Evolutionary conservation across 2,888 invertebrate genomes (phyloP).

Genomic region (Eilema depressum): DNA sequence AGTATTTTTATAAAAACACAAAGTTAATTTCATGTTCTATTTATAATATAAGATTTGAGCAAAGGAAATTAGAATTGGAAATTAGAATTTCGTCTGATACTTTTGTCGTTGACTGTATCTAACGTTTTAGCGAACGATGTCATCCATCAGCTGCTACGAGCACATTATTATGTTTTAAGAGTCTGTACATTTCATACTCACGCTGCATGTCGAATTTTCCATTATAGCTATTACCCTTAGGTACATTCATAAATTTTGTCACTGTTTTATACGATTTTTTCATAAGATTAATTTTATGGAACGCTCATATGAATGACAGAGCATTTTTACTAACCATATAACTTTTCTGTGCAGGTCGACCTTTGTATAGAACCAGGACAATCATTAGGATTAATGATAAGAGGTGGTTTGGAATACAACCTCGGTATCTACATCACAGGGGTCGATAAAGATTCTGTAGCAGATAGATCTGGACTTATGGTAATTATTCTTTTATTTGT

Average conservation of each 20-base stretch:
- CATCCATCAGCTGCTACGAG: constrained; percentile 31
- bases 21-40: no score
- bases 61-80: not conserved
- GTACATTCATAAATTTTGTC: constrained; percentile 26
- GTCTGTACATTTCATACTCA: constrained; percentile 33
- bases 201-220: constrained; percentile 23
- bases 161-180: constrained; percentile 43
- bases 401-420: constrained; percentile 98
- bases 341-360: constrained; percentile 89
- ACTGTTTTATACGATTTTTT: constrained; percentile 19
- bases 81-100: not conserved
- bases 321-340: constrained; percentile 30
- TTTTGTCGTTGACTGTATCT: not conserved
- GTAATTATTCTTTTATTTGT: constrained; percentile 74
- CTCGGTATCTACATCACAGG: constrained; percentile 98
- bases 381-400: constrained; percentile 96
- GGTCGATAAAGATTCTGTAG: constrained; percentile 97
- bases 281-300: constrained; percentile 16
- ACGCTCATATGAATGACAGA: constrained; percentile 20
- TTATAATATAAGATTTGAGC: no score
- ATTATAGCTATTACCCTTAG: constrained; percentile 34
- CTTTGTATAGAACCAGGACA: constrained; percentile 96
- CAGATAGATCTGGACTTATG: constrained; percentile 96
- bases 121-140: constrained; percentile 50
- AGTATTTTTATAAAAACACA: no score